Percentiles rank a stretch among this genome's conserved stretches.
Evolutionary conservation across 2,113 vertebrate genomes (phyloP).

Genomic region (Takifugu bimaculatus): DNA sequence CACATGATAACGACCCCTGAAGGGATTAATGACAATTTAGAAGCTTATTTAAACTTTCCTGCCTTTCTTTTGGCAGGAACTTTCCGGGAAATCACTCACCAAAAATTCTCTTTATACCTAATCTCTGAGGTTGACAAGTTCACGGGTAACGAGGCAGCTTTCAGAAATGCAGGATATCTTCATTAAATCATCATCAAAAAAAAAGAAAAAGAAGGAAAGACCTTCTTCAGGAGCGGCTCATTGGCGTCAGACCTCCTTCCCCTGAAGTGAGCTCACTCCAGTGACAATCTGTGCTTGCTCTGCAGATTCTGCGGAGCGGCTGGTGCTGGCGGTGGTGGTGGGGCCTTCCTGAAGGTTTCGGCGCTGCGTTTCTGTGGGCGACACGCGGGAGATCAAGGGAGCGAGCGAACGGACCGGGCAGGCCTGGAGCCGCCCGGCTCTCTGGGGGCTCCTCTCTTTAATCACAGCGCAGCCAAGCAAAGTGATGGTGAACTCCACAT

Average conservation of each 20-base stretch:
- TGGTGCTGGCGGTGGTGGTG: conserved; percentile 32
- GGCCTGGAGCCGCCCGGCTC: conserved; percentile 61
- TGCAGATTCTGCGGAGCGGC: conserved; percentile 60
- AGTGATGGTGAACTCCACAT: conserved; percentile 71
- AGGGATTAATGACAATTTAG: conserved; percentile 52
- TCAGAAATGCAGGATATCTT: conserved; percentile 47
- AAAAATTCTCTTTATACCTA: conserved; percentile 60
- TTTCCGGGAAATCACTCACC: conserved; percentile 44
- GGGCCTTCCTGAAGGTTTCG: conserved; percentile 61
- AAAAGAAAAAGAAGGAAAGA: not conserved
- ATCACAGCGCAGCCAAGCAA: conserved; percentile 70
- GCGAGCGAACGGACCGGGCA: conserved; percentile 63
- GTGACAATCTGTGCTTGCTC: conserved; percentile 61
- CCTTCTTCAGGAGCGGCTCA: conserved; percentile 41
- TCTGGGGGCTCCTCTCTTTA: conserved; percentile 68
- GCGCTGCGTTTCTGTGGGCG: conserved; percentile 61
- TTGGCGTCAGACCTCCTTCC: conserved; percentile 44
- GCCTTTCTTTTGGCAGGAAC: conserved; percentile 33
- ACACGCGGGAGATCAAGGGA: conserved; percentile 71
- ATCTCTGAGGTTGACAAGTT: conserved; percentile 46
- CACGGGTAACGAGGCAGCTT: conserved; percentile 38
- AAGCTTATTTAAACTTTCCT: conserved; percentile 41
- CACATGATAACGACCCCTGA: conserved; percentile 29
- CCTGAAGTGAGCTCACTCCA: conserved; percentile 41
- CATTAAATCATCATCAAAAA: conserved; percentile 64